phyloP scores from a whole-genome alignment of 1,140 invertebrate genomes.

The Aphidius gifuensis region DNA sequence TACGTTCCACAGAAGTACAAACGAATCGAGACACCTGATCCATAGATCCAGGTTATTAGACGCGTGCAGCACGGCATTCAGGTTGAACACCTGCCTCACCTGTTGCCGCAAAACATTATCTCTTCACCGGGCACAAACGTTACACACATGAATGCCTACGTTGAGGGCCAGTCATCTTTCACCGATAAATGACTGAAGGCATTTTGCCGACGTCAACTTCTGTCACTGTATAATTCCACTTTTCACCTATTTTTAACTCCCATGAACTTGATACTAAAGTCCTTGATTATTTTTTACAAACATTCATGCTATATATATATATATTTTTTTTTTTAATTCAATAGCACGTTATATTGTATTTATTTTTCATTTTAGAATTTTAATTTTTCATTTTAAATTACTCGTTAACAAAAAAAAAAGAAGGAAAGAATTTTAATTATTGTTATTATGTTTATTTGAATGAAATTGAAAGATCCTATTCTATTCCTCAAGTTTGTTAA shows the following conservation, averaged over 20 bases:
- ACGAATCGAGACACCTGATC: slow-evolving; percentile 46
- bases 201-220: slow-evolving; percentile 32
- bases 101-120: slow-evolving; percentile 57
- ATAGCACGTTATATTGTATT: too few relatives aligned
- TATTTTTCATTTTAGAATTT: too few relatives aligned
- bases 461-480: too few relatives aligned
- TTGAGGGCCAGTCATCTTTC: slow-evolving; percentile 39
- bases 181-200: slow-evolving; percentile 49
- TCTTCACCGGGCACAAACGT: slow-evolving; percentile 18
- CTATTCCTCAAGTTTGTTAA: too few relatives aligned
- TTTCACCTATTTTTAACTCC: neutral
- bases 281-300: too few relatives aligned
- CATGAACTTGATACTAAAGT: neutral
- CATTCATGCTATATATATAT: too few relatives aligned
- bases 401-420: too few relatives aligned
- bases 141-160: slow-evolving; percentile 24
- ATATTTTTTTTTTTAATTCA: too few relatives aligned
- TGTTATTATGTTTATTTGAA: too few relatives aligned
- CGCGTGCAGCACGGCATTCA: slow-evolving; percentile 51
- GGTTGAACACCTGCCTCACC: slow-evolving; percentile 55
- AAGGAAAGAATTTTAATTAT: too few relatives aligned
- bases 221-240: slow-evolving; percentile 18
- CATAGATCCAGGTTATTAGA: slow-evolving; percentile 53
- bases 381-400: too few relatives aligned
- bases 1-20: slow-evolving; percentile 24